A percentile compares a stretch with the other conserved stretches of the same genome.
Conservation (phyloP, 2,797 vertebrate genomes). For the Alosa sapidissima region DNA sequence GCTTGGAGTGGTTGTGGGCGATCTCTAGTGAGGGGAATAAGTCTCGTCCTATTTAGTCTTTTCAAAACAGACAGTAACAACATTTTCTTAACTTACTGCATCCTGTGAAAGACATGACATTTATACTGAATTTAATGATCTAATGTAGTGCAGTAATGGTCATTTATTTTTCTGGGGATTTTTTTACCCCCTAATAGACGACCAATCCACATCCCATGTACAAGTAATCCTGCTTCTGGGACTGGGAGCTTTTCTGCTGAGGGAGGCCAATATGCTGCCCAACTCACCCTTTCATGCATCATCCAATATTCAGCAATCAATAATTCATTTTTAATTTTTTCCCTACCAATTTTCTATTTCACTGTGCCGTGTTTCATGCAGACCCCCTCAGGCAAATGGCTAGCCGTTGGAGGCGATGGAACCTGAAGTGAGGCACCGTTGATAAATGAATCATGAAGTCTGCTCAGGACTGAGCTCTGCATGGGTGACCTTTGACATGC, state of each 20-base stretch:
- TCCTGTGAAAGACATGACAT: background rate
- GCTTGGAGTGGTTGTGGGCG: background rate
- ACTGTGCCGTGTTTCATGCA: background rate
- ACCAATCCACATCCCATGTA: background rate
- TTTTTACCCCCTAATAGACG: background rate
- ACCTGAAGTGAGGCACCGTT: background rate
- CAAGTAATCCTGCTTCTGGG: background rate
- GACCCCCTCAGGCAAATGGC: background rate
- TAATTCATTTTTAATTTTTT: background rate
- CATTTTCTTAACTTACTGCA: background rate
- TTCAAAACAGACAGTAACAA: background rate
- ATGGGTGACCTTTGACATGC: background rate
- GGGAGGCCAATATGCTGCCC: background rate
- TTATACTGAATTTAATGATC: background rate
- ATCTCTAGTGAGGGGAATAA: background rate
- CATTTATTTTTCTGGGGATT: background rate
- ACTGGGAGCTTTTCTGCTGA: background rate
- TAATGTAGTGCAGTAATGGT: background rate
- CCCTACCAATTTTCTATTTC: background rate
- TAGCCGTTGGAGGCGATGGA: background rate
- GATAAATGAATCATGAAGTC: conserved; percentile 20
- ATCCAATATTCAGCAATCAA: background rate
- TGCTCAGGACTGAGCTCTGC: background rate
- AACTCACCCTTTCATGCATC: background rate
- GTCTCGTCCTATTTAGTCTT: background rate